Evolutionary conservation across 2,797 vertebrate species (phyloP), one percentile per base, ranked within the genome.

Genomic region (Morus bassanus): DNA sequence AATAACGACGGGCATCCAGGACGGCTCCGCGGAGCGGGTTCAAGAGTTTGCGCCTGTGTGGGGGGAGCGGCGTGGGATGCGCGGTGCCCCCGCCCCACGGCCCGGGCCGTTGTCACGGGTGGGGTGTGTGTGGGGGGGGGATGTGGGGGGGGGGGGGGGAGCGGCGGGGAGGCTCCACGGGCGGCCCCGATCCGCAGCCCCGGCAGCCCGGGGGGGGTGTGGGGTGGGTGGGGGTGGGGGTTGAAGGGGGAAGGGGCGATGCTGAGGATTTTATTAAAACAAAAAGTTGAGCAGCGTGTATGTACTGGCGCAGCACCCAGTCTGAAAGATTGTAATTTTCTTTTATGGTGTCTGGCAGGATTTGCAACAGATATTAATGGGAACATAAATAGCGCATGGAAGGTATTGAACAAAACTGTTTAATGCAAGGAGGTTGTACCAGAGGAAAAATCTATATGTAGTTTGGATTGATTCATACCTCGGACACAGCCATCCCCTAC

Each of bases 331-430:
- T 97, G 96, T 98, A 96, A 98, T 98, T 98, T 98, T 98, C 96
- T 98, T 98, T 98, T 97, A 98, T 96, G 80, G 92, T 89, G 95
- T 97, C 97, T 98, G 97, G 97, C 96, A 97, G 97, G 96, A 98
- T 98, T 98, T 98, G 97, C 97, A 97, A 97, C 96, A 96, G 97
- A 97, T 98, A 98, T 98, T 98, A 98, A 98, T 98, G 95, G 97
- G 93, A 95, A 96, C 97, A 97, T 98, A 98, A 98, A 98, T 95
- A 98, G 97, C 95, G 93, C 96, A 89, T 90, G 89, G 96, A 97
- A 97, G 92, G 96, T 97, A 97, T 95, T 96, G 97, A 97, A 96
- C 96, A 98, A 97, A 98, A 97, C 94, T 97, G 96, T 97, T 97
- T 96, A 97, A 97, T 95, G 93, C 97, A 96, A 96, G 97, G 95